phyloP scores from a whole-genome alignment of 2,113 vertebrate species.

The Pelusios castaneus region DNA sequence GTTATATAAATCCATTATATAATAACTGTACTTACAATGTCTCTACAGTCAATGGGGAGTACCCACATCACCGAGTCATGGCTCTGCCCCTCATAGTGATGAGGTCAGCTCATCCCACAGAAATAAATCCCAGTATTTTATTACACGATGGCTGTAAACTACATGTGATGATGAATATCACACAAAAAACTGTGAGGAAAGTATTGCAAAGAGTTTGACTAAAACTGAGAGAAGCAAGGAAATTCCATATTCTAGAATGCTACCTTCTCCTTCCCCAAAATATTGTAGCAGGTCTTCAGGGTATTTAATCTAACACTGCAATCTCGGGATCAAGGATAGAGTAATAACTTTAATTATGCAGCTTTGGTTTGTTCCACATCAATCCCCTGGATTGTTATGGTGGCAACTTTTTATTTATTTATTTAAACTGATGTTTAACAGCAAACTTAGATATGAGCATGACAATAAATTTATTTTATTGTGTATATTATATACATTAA shows the following conservation, averaged over 20 bases:
- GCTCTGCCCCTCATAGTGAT: not conserved
- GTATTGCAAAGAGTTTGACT: not conserved
- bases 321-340: not conserved
- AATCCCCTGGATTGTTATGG: not conserved
- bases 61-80: conserved; percentile 26
- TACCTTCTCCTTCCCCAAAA: not conserved
- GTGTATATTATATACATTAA: no score
- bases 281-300: not conserved
- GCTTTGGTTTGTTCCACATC: not conserved
- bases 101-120: not conserved
- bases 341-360: not conserved
- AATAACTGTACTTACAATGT: conserved; percentile 47
- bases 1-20: not conserved
- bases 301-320: not conserved
- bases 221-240: not conserved
- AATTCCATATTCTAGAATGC: not conserved
- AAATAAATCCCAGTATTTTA: conserved; percentile 25
- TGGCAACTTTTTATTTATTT: conserved; percentile 34
- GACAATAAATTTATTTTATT: conserved; percentile 47
- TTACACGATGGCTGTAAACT: not conserved
- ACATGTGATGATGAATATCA: not conserved
- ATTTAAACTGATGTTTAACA: conserved; percentile 34
- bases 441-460: conserved; percentile 27
- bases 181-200: not conserved
- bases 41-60: conserved; percentile 43